Conservation (phyloP, 1,140 invertebrate genomes). For the Reticulitermes speratus region DNA sequence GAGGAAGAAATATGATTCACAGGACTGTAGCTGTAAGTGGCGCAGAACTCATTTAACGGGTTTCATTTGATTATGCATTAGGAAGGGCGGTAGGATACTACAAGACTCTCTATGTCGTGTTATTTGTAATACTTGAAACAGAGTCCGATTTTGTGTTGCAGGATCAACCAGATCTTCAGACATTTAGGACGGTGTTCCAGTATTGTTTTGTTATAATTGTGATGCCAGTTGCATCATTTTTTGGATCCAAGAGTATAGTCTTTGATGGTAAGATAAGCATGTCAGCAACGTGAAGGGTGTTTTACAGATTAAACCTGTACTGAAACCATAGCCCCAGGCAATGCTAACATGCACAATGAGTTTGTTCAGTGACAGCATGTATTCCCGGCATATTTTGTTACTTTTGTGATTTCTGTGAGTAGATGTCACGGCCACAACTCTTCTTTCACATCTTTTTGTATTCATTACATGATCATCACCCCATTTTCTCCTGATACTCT, state of each 20-base stretch:
- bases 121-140: no score
- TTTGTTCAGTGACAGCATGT: no score
- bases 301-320: no score
- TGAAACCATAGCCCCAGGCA: no score
- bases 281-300: no score
- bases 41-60: not conserved
- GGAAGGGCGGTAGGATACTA: not conserved
- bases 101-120: not conserved
- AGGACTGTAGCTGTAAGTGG: not conserved
- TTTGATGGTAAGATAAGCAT: conserved; percentile 12
- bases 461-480: no score
- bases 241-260: conserved; percentile 17
- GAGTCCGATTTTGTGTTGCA: not conserved
- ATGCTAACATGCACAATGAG: no score
- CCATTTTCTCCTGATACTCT: no score
- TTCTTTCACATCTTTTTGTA: no score
- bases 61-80: not conserved
- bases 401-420: no score
- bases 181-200: conserved; percentile 13
- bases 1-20: not conserved
- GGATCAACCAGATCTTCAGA: conserved; percentile 19
- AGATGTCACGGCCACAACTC: no score
- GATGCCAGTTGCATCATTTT: conserved; percentile 20
- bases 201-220: conserved; percentile 26
- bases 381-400: no score